Conservation (phyloP, 2,888 invertebrate species). For the Apodemia hepburni region DNA sequence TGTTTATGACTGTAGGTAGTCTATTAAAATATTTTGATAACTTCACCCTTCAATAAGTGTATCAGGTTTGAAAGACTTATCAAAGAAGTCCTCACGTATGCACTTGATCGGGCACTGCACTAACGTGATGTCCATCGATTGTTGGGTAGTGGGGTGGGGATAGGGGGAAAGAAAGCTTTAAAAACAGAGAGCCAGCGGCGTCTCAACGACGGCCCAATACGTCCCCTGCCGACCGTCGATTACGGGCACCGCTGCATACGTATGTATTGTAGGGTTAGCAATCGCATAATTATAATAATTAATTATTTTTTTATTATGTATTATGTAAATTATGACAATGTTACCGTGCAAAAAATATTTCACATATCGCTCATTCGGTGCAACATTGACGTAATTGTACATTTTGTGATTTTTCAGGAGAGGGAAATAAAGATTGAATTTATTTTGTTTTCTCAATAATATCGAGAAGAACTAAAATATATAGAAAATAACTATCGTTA, state of each 20-base stretch:
- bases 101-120: slow-evolving; percentile 71
- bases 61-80: slow-evolving; percentile 48
- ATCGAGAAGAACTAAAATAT: slow-evolving; percentile 9
- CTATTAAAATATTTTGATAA: too few relatives aligned
- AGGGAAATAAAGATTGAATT: slow-evolving; percentile 15
- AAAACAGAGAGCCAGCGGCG: slow-evolving; percentile 58
- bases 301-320: neutral
- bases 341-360: too few relatives aligned
- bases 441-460: slow-evolving; percentile 9
- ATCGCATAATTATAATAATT: slow-evolving; percentile 18
- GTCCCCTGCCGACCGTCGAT: slow-evolving; percentile 75
- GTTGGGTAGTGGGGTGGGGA: slow-evolving; percentile 40
- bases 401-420: slow-evolving; percentile 15
- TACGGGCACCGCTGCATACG: slow-evolving; percentile 63
- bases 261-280: slow-evolving; percentile 42
- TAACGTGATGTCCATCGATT: slow-evolving; percentile 76
- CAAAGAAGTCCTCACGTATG: slow-evolving; percentile 73
- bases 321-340: too few relatives aligned
- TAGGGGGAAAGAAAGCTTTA: slow-evolving; percentile 48
- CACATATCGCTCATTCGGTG: neutral
- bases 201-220: slow-evolving; percentile 75
- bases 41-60: too few relatives aligned
- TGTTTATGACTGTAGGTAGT: too few relatives aligned
- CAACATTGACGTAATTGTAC: neutral
- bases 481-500: slow-evolving; percentile 10